A percentile compares a stretch with the other conserved stretches of the same genome.
These are phyloP conservation scores for Globicephala melas DNA, from an alignment of 2,113 vertebrate genomes.

Conservation along the genomic window DNA sequence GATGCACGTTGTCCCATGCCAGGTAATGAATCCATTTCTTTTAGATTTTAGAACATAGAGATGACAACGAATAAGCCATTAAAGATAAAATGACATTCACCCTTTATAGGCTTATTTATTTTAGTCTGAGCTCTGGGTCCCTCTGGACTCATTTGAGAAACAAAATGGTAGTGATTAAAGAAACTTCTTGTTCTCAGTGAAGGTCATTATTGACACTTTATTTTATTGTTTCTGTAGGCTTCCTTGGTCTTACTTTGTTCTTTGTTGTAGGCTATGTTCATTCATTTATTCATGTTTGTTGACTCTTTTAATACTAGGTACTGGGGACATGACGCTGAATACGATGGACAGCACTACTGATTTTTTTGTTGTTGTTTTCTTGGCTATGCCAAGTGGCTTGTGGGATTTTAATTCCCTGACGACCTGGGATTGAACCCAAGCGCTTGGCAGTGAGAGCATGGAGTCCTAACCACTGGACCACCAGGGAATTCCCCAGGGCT, in stretches of 20 bases:
- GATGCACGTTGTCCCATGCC: not conserved
- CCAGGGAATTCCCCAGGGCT: not conserved
- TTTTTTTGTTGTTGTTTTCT: no score
- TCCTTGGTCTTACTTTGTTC: not conserved
- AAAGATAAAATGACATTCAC: slow-evolving; percentile 59
- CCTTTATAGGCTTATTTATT: slow-evolving; percentile 70
- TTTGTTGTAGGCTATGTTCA: slow-evolving; percentile 11
- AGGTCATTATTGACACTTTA: slow-evolving; percentile 54
- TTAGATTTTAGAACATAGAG: slow-evolving; percentile 39
- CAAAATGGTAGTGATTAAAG: slow-evolving; percentile 69
- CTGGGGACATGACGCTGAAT: not conserved
- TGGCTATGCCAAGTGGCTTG: not conserved
- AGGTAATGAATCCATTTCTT: not conserved
- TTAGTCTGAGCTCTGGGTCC: slow-evolving; percentile 38
- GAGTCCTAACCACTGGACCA: not conserved
- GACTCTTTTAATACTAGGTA: slow-evolving; percentile 29
- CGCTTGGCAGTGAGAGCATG: not conserved
- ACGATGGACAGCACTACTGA: not conserved
- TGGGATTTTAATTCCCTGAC: not conserved
- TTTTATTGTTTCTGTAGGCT: slow-evolving; percentile 47
- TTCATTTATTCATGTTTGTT: slow-evolving; percentile 43
- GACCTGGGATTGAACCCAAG: not conserved
- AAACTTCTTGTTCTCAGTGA: slow-evolving; percentile 48
- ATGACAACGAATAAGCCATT: slow-evolving; percentile 34
- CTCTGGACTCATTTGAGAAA: slow-evolving; percentile 62